Base-by-base conservation (phyloP, 2,113 vertebrate species). In the Myotis yumanensis region DNA sequence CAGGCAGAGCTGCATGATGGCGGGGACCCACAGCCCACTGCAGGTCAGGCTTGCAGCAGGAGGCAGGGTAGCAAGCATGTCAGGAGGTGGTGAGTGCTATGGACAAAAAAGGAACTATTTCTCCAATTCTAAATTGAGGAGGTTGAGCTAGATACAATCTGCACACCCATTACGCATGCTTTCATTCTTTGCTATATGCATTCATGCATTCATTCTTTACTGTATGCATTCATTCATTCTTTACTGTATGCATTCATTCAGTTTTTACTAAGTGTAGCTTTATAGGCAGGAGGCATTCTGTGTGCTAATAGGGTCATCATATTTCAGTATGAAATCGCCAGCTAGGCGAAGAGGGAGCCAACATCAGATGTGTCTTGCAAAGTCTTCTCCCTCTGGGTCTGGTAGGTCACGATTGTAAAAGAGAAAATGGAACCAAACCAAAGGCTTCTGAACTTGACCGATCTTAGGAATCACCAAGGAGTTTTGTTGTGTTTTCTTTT, bases 31-130 rank as follows among this genome's bases (percentile, higher is more conserved):
- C 8, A 1, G 7, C 59, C 20, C 69, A 15, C 43, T 46, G 30
- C 9, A 28, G 25, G 17, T 14, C 18, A 22, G 66, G 14, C 32
- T 62, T 1, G 1, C 1, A 4, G 62, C 77, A 25, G 1, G 0
- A 28, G 15, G n/a, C 25, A 11, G 8, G 28, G 4, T 3, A 9
- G 32, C n/a, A n/a, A n/a, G n/a, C 32, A 16, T 40, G 28, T 37
- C 4, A 4, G 23, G 30, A 59, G 52, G 28, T 1, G 11, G 8
- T 1, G 6, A 40, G 35, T 4, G 0, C 25, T 0, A 1, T 4
- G 15, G 54, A 43, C 37, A 6, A 18, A 22, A 62, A 62, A 62
- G 25, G 25, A 62, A 10, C 59, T 62, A 0, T 64, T 43, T 51
- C 23, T n/a, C 64, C n/a, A 23, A 17, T 7, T 77, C 54, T 86